Percentiles rank a stretch among this genome's conserved stretches.
phyloP scores from a whole-genome alignment of 35 echinoderm and acorn worm species.

The Ptychodera flava region DNA sequence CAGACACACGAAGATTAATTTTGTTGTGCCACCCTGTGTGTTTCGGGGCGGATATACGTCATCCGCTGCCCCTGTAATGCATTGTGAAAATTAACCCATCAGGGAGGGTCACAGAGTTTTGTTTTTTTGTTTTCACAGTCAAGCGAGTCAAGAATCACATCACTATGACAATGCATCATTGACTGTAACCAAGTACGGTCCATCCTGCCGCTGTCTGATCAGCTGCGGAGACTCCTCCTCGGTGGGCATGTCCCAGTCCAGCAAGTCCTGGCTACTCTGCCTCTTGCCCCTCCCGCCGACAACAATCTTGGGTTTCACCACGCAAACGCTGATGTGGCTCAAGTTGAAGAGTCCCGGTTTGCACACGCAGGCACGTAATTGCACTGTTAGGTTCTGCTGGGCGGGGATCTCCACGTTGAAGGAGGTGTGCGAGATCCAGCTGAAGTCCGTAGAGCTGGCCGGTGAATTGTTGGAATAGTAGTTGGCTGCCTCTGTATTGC shows the following conservation, averaged over 20 bases:
- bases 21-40: no score
- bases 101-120: no score
- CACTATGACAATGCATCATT: neutral
- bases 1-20: no score
- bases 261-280: neutral
- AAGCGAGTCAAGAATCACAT: no score
- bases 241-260: neutral
- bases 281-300: neutral
- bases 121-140: no score
- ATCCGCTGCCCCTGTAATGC: no score
- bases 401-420: slow-evolving; percentile 49
- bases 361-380: slow-evolving; percentile 70
- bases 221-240: neutral
- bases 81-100: no score
- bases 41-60: no score
- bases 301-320: neutral
- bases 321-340: slow-evolving; percentile 56
- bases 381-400: slow-evolving; percentile 18
- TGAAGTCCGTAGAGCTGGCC: slow-evolving; percentile 48
- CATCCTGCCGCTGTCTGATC: neutral
- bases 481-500: neutral
- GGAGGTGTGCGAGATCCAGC: slow-evolving; percentile 64
- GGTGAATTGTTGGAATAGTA: slow-evolving; percentile 8
- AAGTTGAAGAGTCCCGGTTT: slow-evolving; percentile 87
- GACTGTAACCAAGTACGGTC: neutral